Evolutionary conservation across 37 sponge, comb jelly and placozoan genomes (phyloP), one percentile per base, ranked within the genome.

Genomic region (Lycopodina hypogea): DNA sequence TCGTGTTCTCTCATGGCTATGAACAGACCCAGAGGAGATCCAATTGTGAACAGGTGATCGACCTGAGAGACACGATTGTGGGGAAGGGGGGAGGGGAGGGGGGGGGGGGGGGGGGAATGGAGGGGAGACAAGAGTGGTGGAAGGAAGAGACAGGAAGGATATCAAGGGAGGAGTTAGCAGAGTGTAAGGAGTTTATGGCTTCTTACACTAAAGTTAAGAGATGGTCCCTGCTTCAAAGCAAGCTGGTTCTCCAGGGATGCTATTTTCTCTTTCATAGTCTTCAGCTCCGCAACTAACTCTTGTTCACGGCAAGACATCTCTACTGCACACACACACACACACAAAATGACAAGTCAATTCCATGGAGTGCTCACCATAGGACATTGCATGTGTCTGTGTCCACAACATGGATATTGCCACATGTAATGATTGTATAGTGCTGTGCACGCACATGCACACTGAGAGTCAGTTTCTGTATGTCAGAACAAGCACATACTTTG

Each of bases 41-140:
- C 96, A 30, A 95, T 74, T 7, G 87, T 82, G 86, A 95, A 95
- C 69, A 95, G 83, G 64, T 95, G 91, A 30, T 95, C 96, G 23
- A 95, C 69, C 89, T 90, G 53, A 53, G 12, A 19, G 17, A 53
- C 12, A 53, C n/a, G n/a, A n/a, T n/a, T n/a, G n/a, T n/a, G n/a
- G n/a, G n/a, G 28, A 81, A 39, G 36, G 77, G 22, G 78, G 29
- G 22, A 15, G 56, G n/a, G n/a, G n/a, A n/a, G n/a, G 6, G 50
- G 18, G 11, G 41, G 56, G 51, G 71, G 2, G 30, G 32, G 68
- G 29, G 62, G 1, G 65, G n/a, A 57, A 40, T 37, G 14, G 42
- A 40, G 55, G 55, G 17, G 12, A 12, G 12, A 19, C 55, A 19
- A 17, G 55, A 17, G 55, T 19, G n/a, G 65, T 11, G 65, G 11